These are phyloP conservation scores for Amazona vittata DNA, from an alignment of 2,113 vertebrate genomes.

Conservation along the genomic window DNA sequence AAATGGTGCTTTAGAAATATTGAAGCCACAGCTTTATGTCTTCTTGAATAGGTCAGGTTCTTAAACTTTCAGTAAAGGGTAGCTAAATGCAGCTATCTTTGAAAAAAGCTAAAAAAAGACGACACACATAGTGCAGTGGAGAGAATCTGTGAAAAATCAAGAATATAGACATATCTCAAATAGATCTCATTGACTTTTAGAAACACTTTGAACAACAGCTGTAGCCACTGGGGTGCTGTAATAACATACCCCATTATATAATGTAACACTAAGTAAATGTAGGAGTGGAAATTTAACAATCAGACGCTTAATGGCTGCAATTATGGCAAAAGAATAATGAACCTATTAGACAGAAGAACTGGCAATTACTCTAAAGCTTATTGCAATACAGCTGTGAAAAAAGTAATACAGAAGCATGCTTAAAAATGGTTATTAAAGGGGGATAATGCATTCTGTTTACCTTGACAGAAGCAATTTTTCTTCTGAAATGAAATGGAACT, in stretches of 20 bases:
- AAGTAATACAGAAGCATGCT: conserved; percentile 79
- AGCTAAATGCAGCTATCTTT: conserved; percentile 48
- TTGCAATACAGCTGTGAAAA: conserved; percentile 84
- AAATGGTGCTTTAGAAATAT: conserved; percentile 47
- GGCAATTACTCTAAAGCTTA: conserved; percentile 83
- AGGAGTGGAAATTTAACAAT: conserved; percentile 85
- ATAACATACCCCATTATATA: conserved; percentile 81
- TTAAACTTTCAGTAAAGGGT: conserved; percentile 61
- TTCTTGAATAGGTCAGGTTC: conserved; percentile 51
- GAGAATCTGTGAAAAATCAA: conserved; percentile 59
- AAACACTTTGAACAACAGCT: conserved; percentile 77
- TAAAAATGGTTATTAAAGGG: conserved; percentile 84
- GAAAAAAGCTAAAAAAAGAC: conserved; percentile 49
- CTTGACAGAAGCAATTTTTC: conserved; percentile 79
- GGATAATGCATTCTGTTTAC: conserved; percentile 84
- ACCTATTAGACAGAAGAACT: conserved; percentile 84
- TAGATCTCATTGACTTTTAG: conserved; percentile 74
- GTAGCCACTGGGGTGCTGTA: conserved; percentile 78
- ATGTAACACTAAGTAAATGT: conserved; percentile 79
- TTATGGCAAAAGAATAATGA: conserved; percentile 89
- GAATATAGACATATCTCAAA: conserved; percentile 66
- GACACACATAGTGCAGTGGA: neutral
- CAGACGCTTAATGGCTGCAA: conserved; percentile 86
- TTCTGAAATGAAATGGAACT: conserved; percentile 77
- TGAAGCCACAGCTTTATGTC: conserved; percentile 41